Conservation (phyloP, 2,888 invertebrate species). For the Punctoribates punctum region DNA sequence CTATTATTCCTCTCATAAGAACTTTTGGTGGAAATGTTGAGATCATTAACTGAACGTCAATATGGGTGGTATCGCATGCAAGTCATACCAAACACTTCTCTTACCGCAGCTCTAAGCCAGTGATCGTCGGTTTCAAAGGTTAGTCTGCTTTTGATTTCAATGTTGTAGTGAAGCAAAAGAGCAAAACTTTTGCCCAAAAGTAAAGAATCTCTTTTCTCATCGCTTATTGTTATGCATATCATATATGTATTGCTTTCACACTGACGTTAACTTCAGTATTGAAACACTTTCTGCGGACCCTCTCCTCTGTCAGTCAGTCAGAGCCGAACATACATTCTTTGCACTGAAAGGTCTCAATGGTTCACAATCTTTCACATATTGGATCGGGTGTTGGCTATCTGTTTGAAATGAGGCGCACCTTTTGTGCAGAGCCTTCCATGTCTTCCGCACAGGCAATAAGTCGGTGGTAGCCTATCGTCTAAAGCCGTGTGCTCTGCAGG, state of each 20-base stretch:
- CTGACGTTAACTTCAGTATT: background rate
- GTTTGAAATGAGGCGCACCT: slow-evolving; percentile 30
- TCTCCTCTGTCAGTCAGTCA: background rate
- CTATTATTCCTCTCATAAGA: background rate
- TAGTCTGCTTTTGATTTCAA: background rate
- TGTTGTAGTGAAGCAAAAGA: background rate
- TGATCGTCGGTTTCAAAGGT: background rate
- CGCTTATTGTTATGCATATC: slow-evolving; percentile 20
- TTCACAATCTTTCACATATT: background rate
- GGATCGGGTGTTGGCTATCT: slow-evolving; percentile 25
- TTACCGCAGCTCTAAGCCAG: background rate
- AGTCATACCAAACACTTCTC: background rate
- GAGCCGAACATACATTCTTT: background rate
- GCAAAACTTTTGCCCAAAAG: background rate
- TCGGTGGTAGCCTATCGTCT: background rate
- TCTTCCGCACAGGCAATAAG: slow-evolving; percentile 32
- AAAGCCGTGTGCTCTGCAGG: slow-evolving; percentile 24
- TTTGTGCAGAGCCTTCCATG: slow-evolving; percentile 5
- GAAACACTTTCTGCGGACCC: background rate
- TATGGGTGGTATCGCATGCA: slow-evolving; percentile 32
- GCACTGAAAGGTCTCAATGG: background rate
- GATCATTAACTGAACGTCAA: slow-evolving; percentile 23
- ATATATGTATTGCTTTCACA: background rate
- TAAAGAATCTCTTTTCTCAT: background rate
- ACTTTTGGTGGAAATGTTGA: background rate